A percentile compares a stretch with the other conserved stretches of the same genome.
Evolutionary conservation across 2,113 vertebrate genomes (phyloP).

Genomic region (Gopherus evgoodei): DNA sequence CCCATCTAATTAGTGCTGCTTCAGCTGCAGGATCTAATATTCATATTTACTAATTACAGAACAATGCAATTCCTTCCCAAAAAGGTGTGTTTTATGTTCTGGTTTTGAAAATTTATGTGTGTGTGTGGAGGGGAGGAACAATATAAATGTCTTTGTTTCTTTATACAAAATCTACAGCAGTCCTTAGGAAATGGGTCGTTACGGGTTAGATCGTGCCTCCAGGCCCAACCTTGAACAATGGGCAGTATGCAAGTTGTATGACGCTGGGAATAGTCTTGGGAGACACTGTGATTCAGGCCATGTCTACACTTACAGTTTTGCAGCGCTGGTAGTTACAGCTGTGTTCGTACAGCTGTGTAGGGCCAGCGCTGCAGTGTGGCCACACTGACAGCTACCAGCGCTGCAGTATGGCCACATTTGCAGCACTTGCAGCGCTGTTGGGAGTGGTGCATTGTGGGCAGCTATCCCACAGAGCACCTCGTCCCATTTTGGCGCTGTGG

Average conservation of each 20-base stretch:
- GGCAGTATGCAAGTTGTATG: rapidly evolving
- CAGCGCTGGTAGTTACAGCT: no score
- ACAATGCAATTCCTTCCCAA: not conserved
- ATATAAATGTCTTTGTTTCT: not conserved
- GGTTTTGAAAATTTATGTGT: not conserved
- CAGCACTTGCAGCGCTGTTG: no score
- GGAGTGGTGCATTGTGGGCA: no score
- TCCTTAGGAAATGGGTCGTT: not conserved
- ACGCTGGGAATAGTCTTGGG: not conserved
- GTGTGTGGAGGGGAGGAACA: rapidly evolving
- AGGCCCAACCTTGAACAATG: not conserved
- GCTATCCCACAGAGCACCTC: no score
- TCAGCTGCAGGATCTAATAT: not conserved
- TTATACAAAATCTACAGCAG: not conserved
- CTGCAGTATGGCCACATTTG: no score
- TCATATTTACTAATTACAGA: not conserved
- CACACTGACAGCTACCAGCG: no score
- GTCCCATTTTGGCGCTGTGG: no score
- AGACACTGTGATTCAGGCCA: not conserved
- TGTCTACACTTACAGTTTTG: no score
- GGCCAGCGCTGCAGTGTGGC: no score
- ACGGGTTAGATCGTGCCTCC: not conserved
- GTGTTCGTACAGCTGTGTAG: no score
- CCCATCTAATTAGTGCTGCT: not conserved
- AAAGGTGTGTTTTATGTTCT: not conserved